phyloP scores from a whole-genome alignment of 2,888 invertebrate genomes.

The Polymixis flavicincta region DNA sequence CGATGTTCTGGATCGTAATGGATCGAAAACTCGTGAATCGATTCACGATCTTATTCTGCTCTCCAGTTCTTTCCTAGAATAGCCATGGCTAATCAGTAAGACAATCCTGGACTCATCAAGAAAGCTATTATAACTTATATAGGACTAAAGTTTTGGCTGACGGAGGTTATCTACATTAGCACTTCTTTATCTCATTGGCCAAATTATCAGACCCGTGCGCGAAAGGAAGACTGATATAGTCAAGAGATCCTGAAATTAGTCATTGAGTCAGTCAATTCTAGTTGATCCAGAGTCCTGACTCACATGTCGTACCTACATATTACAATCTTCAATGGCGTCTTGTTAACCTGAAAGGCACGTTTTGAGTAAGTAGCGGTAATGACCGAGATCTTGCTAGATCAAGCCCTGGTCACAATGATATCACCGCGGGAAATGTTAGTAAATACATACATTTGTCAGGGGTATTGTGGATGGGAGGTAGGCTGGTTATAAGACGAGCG shows the following conservation, averaged over 20 bases:
- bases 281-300: constrained; percentile 30
- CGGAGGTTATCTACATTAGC: not conserved
- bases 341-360: constrained; percentile 40
- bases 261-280: constrained; percentile 28
- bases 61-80: not conserved
- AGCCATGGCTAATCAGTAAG: not conserved
- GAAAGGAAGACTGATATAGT: not conserved
- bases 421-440: constrained; percentile 71
- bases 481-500: constrained; percentile 34
- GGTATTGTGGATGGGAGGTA: constrained; percentile 58
- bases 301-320: constrained; percentile 37
- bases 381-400: constrained; percentile 55
- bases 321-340: constrained; percentile 27
- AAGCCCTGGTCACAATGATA: constrained; percentile 66
- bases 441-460: constrained; percentile 66
- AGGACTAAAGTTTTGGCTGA: not conserved
- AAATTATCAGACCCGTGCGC: constrained; percentile 7
- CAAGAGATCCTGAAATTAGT: constrained; percentile 6
- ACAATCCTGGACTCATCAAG: not conserved
- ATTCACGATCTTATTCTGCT: no score
- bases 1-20: no score
- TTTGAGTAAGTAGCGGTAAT: constrained; percentile 59
- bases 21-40: no score
- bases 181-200: not conserved
- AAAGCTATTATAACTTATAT: no score